These are phyloP conservation scores for Argya squamiceps DNA, from an alignment of 2,797 vertebrate species.

Conservation along the genomic window DNA sequence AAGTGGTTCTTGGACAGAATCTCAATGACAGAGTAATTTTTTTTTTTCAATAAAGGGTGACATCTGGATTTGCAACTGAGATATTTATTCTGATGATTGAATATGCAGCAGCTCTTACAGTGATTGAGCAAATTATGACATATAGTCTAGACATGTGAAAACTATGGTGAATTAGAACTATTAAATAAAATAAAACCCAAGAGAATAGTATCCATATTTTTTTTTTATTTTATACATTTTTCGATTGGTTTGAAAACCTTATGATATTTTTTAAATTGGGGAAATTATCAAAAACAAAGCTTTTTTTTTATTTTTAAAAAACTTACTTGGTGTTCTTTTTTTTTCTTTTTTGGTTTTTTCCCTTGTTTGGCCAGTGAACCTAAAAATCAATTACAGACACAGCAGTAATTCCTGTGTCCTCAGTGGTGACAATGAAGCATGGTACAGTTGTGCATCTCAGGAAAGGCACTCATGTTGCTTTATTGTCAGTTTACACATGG, in stretches of 20 bases:
- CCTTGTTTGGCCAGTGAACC: background rate
- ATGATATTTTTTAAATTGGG: background rate
- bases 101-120: background rate
- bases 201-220: background rate
- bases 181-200: background rate
- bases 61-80: background rate
- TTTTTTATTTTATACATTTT: background rate
- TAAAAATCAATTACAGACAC: constrained; percentile 54
- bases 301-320: background rate
- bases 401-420: constrained; percentile 32
- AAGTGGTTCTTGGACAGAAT: background rate
- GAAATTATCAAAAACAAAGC: background rate
- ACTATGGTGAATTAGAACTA: background rate
- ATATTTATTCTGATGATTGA: background rate
- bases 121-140: background rate
- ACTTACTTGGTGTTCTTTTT: rapidly evolving
- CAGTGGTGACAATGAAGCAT: background rate
- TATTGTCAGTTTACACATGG: constrained; percentile 4
- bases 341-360: rapidly evolving
- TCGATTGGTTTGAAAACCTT: background rate
- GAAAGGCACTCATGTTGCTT: constrained; percentile 22
- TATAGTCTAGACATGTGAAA: background rate
- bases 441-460: background rate
- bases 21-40: background rate
- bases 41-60: background rate